These are phyloP conservation scores for Zeugodacus cucurbitae DNA, from an alignment of 1,140 invertebrate species.

Conservation along the genomic window DNA sequence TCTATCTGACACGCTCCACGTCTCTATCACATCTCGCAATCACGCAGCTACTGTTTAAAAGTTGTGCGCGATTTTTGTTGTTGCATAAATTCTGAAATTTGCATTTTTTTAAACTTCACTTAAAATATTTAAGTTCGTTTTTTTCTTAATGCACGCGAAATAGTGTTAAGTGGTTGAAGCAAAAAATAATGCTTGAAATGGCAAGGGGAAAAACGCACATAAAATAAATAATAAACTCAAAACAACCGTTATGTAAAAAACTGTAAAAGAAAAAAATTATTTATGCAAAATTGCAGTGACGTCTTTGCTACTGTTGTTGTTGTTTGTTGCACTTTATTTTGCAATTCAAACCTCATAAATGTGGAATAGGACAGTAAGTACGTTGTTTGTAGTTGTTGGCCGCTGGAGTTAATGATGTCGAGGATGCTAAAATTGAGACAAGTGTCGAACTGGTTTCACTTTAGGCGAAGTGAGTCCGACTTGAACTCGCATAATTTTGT, in stretches of 20 bases:
- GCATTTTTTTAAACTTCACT: slow-evolving; percentile 19
- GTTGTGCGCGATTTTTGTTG: neutral
- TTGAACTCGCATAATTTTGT: no score
- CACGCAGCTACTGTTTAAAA: neutral
- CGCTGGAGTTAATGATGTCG: slow-evolving; percentile 10
- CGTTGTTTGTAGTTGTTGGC: neutral
- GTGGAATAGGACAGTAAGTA: neutral
- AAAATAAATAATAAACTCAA: neutral
- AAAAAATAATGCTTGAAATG: neutral
- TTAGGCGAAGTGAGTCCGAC: no score
- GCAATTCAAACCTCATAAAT: neutral
- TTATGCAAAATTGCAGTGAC: neutral
- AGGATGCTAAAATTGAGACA: neutral
- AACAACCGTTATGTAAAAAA: neutral
- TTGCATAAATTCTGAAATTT: neutral
- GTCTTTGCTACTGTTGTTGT: neutral
- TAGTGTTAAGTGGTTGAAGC: slow-evolving; percentile 1
- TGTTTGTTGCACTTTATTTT: neutral
- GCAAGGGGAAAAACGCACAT: neutral
- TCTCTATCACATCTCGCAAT: neutral
- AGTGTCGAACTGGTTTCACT: neutral
- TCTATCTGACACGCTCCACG: no score
- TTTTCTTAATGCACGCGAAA: neutral
- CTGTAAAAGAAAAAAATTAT: neutral
- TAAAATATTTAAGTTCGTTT: neutral